A percentile compares a stretch with the other conserved stretches of the same genome.
Conservation (phyloP, 2,797 vertebrate species). For the Hephaestus fuliginosus region DNA sequence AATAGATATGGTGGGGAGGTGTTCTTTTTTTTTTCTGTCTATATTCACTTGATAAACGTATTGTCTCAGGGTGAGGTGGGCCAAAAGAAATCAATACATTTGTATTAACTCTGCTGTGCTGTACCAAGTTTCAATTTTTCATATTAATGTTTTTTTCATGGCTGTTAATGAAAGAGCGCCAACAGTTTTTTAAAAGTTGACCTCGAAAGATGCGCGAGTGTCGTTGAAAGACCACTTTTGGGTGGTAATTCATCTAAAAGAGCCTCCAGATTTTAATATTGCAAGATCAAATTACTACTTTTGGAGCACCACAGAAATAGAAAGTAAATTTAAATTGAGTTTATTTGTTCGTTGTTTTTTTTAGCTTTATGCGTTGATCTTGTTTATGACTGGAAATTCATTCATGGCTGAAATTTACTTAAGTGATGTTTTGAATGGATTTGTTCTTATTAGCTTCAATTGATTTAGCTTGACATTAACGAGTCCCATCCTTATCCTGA, state of each 20-base stretch:
- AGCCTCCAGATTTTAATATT: neutral
- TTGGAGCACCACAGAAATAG: neutral
- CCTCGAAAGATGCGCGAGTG: neutral
- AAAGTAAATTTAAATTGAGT: neutral
- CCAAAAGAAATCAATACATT: conserved; percentile 55
- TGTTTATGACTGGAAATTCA: neutral
- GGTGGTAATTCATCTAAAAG: neutral
- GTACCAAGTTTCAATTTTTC: conserved; percentile 21
- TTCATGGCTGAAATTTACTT: neutral
- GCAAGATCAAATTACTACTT: neutral
- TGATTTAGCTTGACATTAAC: neutral
- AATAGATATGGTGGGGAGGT: conserved; percentile 48
- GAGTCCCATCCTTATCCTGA: neutral
- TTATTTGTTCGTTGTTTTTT: neutral
- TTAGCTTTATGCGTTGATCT: neutral
- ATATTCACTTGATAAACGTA: conserved; percentile 46
- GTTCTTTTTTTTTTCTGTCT: conserved; percentile 16
- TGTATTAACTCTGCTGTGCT: conserved; percentile 42
- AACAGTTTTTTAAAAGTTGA: neutral
- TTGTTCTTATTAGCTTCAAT: neutral
- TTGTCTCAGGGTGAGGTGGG: conserved; percentile 26
- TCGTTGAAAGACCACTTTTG: neutral
- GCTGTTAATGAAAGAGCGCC: conserved; percentile 12
- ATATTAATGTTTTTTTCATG: conserved; percentile 24
- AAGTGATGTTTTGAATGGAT: neutral